Base-by-base conservation (phyloP, 2,888 invertebrate species). In the Drosophila vallismaia region DNA sequence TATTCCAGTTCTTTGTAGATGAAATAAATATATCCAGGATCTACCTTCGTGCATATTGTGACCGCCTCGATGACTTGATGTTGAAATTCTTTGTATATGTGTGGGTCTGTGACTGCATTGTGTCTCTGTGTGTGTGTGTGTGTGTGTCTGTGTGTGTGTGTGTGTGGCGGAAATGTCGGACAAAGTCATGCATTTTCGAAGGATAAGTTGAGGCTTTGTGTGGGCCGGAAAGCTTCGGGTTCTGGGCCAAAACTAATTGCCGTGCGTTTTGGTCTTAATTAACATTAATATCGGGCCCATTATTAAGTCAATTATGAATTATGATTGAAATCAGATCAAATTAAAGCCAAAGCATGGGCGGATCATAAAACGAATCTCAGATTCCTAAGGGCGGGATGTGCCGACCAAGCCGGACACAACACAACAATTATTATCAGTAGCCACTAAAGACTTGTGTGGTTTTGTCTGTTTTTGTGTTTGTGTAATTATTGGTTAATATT, bases 91-190 rank as follows among this genome's bases (percentile, higher is more conserved):
- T 45, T 66, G 55, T 7, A 29, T 59, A 24, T 48, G 28, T 38
- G 49, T 28, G 9, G 46, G 53, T 44, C 38, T 36, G 52, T 24
- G 55, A n/a, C 28, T 36, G 33, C 9, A 10, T 10, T 5, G 19
- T 19, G 1, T 14, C 14, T 1, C 14, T 14, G 49, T 3, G 42
- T 46, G 26, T 44, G 14, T 60, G 24, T 40, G 60, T 60, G 24
- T 44, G 60, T 40, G 67, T 24, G 46, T n/a, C n/a, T n/a, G n/a
- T n/a, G 49, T 3, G 42, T 46, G 31, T 44, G 24, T 60, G 24
- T 44, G 60, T 40, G 67, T 24, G 46, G 52, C 70, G 83, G 83
- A 78, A 66, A 79, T 78, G 80, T 74, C 58, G 56, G 66, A 76
- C 79, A 76, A 69, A 59, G 66, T 66, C 57, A 57, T 53, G 52